Percentiles rank a stretch among this genome's conserved stretches.
phyloP scores from a whole-genome alignment of 2,113 vertebrate species.

The Galemys pyrenaicus region DNA sequence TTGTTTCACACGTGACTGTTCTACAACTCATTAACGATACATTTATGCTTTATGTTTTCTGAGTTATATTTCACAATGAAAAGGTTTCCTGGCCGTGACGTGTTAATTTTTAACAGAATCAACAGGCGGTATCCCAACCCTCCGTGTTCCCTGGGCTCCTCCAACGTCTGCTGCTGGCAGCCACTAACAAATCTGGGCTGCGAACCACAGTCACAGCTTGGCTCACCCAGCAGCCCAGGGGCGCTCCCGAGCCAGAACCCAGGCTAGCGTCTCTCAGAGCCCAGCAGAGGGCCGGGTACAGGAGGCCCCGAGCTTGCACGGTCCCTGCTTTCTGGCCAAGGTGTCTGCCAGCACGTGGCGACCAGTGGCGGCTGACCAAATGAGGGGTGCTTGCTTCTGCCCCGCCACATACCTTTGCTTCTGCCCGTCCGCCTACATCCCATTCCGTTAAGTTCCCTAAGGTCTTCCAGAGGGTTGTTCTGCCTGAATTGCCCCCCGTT shows the following conservation, averaged over 20 bases:
- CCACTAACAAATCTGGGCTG: background rate
- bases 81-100: background rate
- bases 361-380: background rate
- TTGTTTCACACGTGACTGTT: background rate
- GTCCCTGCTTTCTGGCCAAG: too few relatives aligned
- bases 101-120: background rate
- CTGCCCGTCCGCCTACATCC: background rate
- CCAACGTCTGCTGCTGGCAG: background rate
- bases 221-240: background rate
- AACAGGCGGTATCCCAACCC: background rate
- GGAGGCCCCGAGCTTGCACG: background rate
- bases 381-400: background rate
- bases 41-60: background rate
- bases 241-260: background rate
- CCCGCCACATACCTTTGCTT: background rate
- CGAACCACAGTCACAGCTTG: background rate
- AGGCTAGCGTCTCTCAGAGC: background rate
- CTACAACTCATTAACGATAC: background rate
- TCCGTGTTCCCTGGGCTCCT: background rate
- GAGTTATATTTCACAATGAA: conserved; percentile 12
- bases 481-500: background rate
- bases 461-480: background rate
- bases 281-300: too few relatives aligned
- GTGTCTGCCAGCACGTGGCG: background rate
- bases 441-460: background rate